phyloP scores from a whole-genome alignment of 2,888 invertebrate genomes.

The Epinotia ramella region DNA sequence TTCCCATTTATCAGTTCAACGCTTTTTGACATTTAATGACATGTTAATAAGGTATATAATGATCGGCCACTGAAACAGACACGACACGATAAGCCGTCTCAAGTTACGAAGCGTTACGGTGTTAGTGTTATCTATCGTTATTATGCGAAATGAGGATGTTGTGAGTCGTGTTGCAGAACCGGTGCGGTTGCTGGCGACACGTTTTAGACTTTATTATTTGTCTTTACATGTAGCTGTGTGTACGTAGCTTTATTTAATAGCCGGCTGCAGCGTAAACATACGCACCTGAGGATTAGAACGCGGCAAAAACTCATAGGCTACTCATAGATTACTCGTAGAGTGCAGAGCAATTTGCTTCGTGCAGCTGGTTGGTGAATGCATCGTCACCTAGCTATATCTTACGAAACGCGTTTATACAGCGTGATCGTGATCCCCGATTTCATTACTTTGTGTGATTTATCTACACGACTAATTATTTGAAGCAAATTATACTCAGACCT shows the following conservation, averaged over 20 bases:
- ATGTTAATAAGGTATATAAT: constrained; percentile 5
- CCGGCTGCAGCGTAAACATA: background rate
- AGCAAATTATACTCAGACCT: constrained; percentile 21
- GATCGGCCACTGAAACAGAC: background rate
- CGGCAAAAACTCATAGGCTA: background rate
- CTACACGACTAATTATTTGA: constrained; percentile 27
- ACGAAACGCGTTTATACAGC: constrained; percentile 5
- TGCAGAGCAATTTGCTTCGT: background rate
- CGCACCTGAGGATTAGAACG: constrained; percentile 3
- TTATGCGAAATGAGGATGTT: constrained; percentile 43
- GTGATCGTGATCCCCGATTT: constrained; percentile 34
- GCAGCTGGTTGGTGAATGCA: background rate
- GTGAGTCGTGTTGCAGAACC: constrained; percentile 32
- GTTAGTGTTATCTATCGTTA: constrained; percentile 43
- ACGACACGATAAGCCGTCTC: constrained; percentile 18
- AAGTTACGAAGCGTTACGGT: constrained; percentile 35
- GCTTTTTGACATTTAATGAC: background rate
- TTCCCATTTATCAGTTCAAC: background rate
- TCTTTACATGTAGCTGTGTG: background rate
- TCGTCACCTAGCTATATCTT: background rate
- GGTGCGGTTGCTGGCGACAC: constrained; percentile 22
- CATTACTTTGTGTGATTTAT: constrained; percentile 35
- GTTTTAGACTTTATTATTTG: constrained; percentile 19
- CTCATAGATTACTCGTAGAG: background rate
- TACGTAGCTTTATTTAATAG: background rate